Evolutionary conservation across 1,140 invertebrate species (phyloP), one percentile per base, ranked within the genome.

Genomic region (Lasioglossum albipes): DNA sequence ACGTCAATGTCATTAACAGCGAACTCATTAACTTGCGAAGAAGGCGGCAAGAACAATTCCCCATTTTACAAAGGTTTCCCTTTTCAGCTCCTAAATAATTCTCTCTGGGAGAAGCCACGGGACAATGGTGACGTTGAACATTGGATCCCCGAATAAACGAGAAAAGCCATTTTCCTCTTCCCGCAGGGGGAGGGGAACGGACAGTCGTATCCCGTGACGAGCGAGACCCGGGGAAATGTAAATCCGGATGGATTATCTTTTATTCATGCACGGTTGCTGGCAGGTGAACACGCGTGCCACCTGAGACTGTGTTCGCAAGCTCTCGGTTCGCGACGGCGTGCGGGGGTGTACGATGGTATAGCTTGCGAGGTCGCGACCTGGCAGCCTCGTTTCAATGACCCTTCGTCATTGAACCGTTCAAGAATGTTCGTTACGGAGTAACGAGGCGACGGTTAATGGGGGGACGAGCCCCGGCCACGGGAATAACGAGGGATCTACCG

Each of bases 371-470:
- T 81, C 80, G 78, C 57, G 71, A 79, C 75, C 68, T 22, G 41
- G 36, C 81, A 84, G 49, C 81, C 86, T 62, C 83, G 81, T 88
- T 88, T 76, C 83, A 81, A 87, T 79, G 76, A 87, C 75, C 86
- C 57, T 49, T 41, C 75, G 73, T 62, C 80, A 66, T 81, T 64
- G 54, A 54, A 31, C 45, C 64, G 42, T 69, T 69, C 36, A 54
- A 42, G 41, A 84, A 54, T 45, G 68, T 52, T 57, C 20, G 57
- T 54, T 59, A 72, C 36, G 13, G 59, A 54, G 57, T 77, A 65
- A 72, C 57, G 57, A 80, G 61, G 7, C 57, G 18, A 18, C 9
- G 59, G 27, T 71, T 73, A 73, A 79, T 49, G 22, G 16, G 70
- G 5, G 6, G 31, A 52, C 20, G 18, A 27, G 74, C 20, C 31